Base-by-base conservation (phyloP, 1,140 invertebrate genomes). In the Diplogasteroides magnus region DNA sequence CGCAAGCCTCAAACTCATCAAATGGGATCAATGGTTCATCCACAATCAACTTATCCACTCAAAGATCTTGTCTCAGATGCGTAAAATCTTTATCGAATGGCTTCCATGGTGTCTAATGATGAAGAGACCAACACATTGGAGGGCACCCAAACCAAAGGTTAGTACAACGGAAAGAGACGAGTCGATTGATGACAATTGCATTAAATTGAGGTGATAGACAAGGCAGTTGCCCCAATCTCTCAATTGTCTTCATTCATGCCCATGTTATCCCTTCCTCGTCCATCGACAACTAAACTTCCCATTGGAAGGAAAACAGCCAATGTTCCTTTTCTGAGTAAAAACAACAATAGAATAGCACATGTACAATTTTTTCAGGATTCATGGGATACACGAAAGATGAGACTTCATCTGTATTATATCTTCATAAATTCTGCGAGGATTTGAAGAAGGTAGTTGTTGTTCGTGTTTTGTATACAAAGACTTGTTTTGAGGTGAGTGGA, bases 81-180 rank as follows among this genome's bases (percentile, higher is more conserved):
- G 70, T 56, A 61, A 62, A 72, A 65, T 72, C 2, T 72, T 72
- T 65, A 63, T 72, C 32, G 70, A 72, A n/a, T 67, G 58, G 59
- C 70, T 72, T 14, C 70, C 70, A 11, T 72, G 67, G 13, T 48
- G 67, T 29, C 66, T 72, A 2, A 57, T 60, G 15, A 72, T 72
- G 70, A 61, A 61, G 28, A 56, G 61, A 58, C 70, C 70, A n/a
- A 32, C 66, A 23, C 70, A 72, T 63, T 64, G 64, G 11, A 37
- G 63, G 15, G 63, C 69, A 2, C 69, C 69, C 15, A 71, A 71
- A 63, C 63, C 69, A 31, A 72, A 72, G 32, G 64, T 72, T 62
- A 31, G 62, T 64, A 23, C 31, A 29, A 19, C 11, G 28, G 29
- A 37, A 25, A 19, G 11, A 64, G 19, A 29, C 11, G 23, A 48